Conservation (phyloP, 1,140 invertebrate species). For the Drosophila parabipectinata region DNA sequence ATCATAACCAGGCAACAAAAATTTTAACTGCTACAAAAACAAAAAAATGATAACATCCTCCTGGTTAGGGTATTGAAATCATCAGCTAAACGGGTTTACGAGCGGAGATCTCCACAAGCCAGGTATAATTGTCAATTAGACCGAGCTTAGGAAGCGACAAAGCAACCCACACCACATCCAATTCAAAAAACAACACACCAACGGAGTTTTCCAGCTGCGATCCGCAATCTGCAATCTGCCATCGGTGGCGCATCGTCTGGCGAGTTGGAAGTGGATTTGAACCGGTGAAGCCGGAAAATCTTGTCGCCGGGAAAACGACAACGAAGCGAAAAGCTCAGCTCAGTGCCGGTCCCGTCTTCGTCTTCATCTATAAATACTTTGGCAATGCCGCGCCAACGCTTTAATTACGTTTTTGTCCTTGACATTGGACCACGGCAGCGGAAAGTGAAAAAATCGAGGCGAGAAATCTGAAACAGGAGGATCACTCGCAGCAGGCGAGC, state of each 20-base stretch:
- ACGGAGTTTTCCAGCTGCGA: slow-evolving; percentile 20
- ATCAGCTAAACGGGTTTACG: slow-evolving; percentile 53
- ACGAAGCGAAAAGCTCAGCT: slow-evolving; percentile 26
- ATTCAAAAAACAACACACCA: not conserved
- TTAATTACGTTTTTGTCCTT: slow-evolving; percentile 82
- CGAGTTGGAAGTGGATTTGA: slow-evolving; percentile 50
- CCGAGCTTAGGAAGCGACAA: slow-evolving; percentile 68
- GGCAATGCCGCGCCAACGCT: slow-evolving; percentile 71
- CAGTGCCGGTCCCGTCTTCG: slow-evolving; percentile 57
- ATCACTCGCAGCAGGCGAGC: slow-evolving; percentile 19
- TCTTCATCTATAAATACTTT: slow-evolving; percentile 78
- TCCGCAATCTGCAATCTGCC: slow-evolving; percentile 30
- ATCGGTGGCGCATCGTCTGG: slow-evolving; percentile 24
- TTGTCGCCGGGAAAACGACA: slow-evolving; percentile 75
- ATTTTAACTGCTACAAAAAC: no score
- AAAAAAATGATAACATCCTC: no score
- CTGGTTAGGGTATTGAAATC: not conserved
- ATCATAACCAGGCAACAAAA: no score
- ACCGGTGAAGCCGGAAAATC: slow-evolving; percentile 77
- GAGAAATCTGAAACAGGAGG: slow-evolving; percentile 4
- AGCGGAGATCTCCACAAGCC: slow-evolving; percentile 23
- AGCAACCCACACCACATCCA: slow-evolving; percentile 31
- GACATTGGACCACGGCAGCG: slow-evolving; percentile 63
- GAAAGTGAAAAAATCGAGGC: not conserved
- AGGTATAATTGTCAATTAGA: slow-evolving; percentile 76